Conservation (phyloP, 2,797 vertebrate genomes). For the Tragelaphus eurycerus region DNA sequence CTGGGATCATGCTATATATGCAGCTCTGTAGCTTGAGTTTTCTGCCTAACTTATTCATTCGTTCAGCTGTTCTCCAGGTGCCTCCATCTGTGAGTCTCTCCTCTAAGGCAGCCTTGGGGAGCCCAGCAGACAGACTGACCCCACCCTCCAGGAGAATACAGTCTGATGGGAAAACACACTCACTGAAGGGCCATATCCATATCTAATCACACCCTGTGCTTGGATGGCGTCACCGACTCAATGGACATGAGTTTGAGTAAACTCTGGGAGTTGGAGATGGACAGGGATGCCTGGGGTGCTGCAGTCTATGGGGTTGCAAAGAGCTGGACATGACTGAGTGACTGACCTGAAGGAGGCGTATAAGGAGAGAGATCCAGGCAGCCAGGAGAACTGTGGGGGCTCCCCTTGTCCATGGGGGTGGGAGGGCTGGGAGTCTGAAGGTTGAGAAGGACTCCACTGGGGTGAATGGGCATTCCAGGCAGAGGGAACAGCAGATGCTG, state of each 20-base stretch:
- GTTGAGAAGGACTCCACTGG: neutral
- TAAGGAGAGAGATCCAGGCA: neutral
- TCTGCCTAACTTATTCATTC: neutral
- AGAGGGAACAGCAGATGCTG: neutral
- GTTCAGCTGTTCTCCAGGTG: neutral
- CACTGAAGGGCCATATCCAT: neutral
- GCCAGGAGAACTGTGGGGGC: neutral
- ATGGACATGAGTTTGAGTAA: neutral
- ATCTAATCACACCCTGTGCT: neutral
- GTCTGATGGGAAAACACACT: neutral
- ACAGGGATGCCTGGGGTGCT: neutral
- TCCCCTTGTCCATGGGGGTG: too few species aligned
- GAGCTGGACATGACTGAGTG: neutral
- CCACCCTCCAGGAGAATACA: neutral
- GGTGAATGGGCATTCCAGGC: neutral
- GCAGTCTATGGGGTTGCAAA: neutral
- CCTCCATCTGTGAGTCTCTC: neutral
- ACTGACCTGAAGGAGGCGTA: neutral
- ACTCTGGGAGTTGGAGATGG: neutral
- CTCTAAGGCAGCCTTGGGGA: neutral
- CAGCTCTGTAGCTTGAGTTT: neutral
- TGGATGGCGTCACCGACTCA: neutral
- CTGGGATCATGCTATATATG: neutral
- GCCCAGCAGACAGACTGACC: neutral
- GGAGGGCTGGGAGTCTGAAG: neutral